Percentiles rank a stretch among this genome's conserved stretches.
Evolutionary conservation across 2,888 invertebrate species (phyloP).

Genomic region (Dysmachus trigonus): DNA sequence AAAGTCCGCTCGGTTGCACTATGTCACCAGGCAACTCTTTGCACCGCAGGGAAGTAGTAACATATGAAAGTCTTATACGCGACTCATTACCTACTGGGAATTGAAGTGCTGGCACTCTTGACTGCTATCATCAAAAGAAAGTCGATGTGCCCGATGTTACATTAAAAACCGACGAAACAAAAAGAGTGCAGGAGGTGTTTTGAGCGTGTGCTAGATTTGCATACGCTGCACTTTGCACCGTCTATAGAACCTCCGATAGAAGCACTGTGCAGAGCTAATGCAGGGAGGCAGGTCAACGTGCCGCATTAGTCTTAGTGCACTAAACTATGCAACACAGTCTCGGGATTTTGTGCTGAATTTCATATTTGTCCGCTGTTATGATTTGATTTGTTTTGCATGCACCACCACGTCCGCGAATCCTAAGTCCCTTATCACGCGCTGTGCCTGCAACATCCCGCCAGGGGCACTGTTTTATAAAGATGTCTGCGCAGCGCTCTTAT

Average conservation of each 20-base stretch:
- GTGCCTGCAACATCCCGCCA: neutral
- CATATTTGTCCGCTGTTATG: neutral
- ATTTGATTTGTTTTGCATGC: neutral
- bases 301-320: neutral
- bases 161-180: neutral
- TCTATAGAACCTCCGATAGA: neutral
- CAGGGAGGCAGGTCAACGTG: neutral
- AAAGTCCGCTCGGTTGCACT: neutral
- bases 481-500: neutral
- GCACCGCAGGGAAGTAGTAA: neutral
- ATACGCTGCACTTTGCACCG: neutral
- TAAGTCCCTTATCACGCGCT: neutral
- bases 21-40: neutral
- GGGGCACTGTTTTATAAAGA: slow-evolving; percentile 7
- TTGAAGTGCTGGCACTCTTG: neutral
- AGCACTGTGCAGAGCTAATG: neutral
- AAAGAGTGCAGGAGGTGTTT: neutral
- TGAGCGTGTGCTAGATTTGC: neutral
- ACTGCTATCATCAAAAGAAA: neutral
- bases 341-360: neutral
- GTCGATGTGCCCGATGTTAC: neutral
- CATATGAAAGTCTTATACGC: neutral
- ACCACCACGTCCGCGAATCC: neutral
- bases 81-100: neutral
- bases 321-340: neutral